Evolutionary conservation across 2,888 invertebrate species (phyloP), one percentile per base, ranked within the genome.

Genomic region (Tortricodes alternella): DNA sequence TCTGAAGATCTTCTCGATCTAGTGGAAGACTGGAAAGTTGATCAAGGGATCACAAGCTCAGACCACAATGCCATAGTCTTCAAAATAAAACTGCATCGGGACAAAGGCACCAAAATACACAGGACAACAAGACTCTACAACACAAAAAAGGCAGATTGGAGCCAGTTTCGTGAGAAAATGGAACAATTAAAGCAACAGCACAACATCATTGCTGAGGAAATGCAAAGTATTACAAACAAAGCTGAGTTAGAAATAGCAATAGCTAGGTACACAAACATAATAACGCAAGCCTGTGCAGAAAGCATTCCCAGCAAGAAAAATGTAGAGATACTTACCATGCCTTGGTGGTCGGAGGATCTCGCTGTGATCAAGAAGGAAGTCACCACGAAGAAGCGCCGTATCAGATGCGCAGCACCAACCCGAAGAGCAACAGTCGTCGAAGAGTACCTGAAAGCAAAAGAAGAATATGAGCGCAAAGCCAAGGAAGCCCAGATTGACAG

Each of bases 11-110:
- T 62, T 16, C 34, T 60, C 19, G 9, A 29, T 15, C 3, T 11
- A 6, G 32, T 56, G 0, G 37, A 46, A 2, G 15, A 44, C 8
- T 63, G 61, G 63, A 18, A 9, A n/a, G 60, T 62, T 1, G 60
- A 50, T 5, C 16, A 50, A 9, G 48, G 23, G 6, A 5, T 62
- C 3, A 58, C 55, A 9, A 39, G 49, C 15, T 65, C 58, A n/a
- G 62, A 62, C 34, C 63, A 62, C 15, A 46, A 51, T 11, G 19
- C 19, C 5, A 19, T 21, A 1, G 5, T 4, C 1, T 5, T 21
- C 1, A 6, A 38, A 3, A 19, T 37, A 1, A 38, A 3, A 16
- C 16, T 35, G 4, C 8, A 27, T 8, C 5, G 16, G 9, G 16
- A 34, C 11, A 35, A 35, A 16, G 35, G 16, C 2, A 35, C 9